Percentiles rank a stretch among this genome's conserved stretches.
phyloP scores from a whole-genome alignment of 64 coral and sea anemone genomes.

The Anthopleura sola region DNA sequence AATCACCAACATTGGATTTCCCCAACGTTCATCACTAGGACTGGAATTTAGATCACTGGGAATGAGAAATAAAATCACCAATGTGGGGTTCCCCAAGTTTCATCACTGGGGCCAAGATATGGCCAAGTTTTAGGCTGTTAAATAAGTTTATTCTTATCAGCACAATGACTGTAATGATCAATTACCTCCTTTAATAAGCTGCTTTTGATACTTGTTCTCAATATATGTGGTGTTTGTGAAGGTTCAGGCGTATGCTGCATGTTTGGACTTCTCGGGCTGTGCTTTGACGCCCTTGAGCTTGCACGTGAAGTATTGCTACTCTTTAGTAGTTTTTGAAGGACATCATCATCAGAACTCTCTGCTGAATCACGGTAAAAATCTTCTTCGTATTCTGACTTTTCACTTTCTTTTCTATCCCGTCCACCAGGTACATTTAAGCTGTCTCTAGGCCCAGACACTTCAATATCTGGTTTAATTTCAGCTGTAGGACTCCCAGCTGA shows the following conservation, averaged over 20 bases:
- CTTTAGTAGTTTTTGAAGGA: slow-evolving; percentile 68
- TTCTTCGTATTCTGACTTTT: slow-evolving; percentile 65
- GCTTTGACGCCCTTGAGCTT: slow-evolving; percentile 62
- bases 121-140: too few relatives aligned
- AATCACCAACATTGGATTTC: too few relatives aligned
- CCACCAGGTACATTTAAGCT: background rate
- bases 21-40: too few relatives aligned
- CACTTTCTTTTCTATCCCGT: slow-evolving; percentile 50
- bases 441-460: slow-evolving; percentile 45
- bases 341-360: slow-evolving; percentile 85
- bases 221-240: slow-evolving; percentile 59
- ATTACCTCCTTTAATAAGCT: slow-evolving; percentile 87
- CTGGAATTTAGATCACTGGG: too few relatives aligned
- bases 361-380: slow-evolving; percentile 70
- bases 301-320: slow-evolving; percentile 56
- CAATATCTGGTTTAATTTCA: slow-evolving; percentile 62
- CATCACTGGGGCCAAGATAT: too few relatives aligned
- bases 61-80: too few relatives aligned
- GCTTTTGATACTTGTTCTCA: slow-evolving; percentile 86
- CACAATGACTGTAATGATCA: too few relatives aligned
- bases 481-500: background rate
- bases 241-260: slow-evolving; percentile 22
- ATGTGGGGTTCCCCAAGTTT: too few relatives aligned
- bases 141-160: too few relatives aligned
- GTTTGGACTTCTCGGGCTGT: slow-evolving; percentile 49